Conservation (phyloP, 2,113 vertebrate species). For the Calidris pugnax region DNA sequence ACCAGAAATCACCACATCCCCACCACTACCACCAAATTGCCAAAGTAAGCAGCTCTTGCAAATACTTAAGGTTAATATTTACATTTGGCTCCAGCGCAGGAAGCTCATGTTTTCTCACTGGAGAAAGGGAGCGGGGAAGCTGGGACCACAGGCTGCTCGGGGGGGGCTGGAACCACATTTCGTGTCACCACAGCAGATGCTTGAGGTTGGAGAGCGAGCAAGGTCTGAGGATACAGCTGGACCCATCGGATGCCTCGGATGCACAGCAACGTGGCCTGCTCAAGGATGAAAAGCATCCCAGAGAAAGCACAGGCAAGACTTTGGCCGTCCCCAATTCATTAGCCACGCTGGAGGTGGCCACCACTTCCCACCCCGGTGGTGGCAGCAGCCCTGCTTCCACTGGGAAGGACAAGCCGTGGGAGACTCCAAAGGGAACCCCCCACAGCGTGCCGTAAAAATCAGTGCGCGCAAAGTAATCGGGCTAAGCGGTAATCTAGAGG, state of each 20-base stretch:
- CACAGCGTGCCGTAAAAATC: not conserved
- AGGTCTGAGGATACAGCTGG: not conserved
- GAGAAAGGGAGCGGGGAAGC: not conserved
- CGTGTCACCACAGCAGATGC: not conserved
- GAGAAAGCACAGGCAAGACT: not conserved
- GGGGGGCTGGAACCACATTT: not conserved
- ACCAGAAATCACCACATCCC: not conserved
- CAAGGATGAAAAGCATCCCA: not conserved
- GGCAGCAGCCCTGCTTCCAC: not conserved
- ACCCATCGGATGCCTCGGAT: not conserved
- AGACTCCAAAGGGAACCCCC: not conserved
- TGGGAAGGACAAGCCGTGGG: accelerated
- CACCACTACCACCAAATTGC: not conserved
- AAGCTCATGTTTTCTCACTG: not conserved
- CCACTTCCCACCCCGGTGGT: not conserved
- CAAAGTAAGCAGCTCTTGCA: slow-evolving; percentile 24
- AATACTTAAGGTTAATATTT: not conserved
- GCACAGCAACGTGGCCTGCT: accelerated
- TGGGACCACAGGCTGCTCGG: not conserved
- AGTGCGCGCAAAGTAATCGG: not conserved
- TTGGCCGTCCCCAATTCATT: not conserved
- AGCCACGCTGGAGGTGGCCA: not conserved
- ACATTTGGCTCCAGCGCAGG: not conserved
- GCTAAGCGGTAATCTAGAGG: not conserved
- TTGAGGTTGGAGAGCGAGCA: not conserved